phyloP scores from a whole-genome alignment of 2,888 invertebrate genomes.

The Leptinotarsa haldemani region DNA sequence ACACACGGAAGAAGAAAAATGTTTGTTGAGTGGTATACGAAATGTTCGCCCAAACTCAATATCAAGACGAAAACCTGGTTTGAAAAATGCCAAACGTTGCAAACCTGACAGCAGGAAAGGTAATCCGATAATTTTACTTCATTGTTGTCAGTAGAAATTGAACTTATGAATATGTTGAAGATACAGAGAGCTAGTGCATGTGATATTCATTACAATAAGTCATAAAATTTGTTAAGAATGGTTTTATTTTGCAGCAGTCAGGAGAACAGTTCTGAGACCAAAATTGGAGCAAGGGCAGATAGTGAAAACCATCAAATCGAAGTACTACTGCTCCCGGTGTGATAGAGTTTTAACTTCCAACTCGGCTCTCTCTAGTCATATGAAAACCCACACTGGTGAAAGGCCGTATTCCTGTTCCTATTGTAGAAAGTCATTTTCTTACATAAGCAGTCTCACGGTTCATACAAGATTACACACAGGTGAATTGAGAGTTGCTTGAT shows the following conservation, averaged over 20 bases:
- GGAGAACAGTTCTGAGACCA: constrained; percentile 13
- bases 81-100: not conserved
- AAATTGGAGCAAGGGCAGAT: constrained; percentile 20
- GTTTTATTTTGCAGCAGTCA: constrained; percentile 25
- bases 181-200: too few relatives aligned
- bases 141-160: too few relatives aligned
- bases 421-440: constrained; percentile 42
- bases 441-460: constrained; percentile 36
- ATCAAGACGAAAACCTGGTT: not conserved
- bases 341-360: constrained; percentile 41
- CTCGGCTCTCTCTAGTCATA: constrained; percentile 40
- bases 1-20: constrained; percentile 24
- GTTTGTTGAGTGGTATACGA: constrained; percentile 6
- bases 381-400: constrained; percentile 45
- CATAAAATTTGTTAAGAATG: not conserved
- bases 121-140: not conserved
- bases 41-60: not conserved
- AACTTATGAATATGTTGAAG: too few relatives aligned
- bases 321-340: constrained; percentile 37
- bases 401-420: constrained; percentile 41
- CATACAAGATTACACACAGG: constrained; percentile 46
- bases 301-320: constrained; percentile 20
- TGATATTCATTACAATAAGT: not conserved
- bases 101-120: constrained; percentile 5
- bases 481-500: constrained; percentile 8